Evolutionary conservation across 2,888 invertebrate genomes (phyloP).

Genomic region (Magallana nippona): DNA sequence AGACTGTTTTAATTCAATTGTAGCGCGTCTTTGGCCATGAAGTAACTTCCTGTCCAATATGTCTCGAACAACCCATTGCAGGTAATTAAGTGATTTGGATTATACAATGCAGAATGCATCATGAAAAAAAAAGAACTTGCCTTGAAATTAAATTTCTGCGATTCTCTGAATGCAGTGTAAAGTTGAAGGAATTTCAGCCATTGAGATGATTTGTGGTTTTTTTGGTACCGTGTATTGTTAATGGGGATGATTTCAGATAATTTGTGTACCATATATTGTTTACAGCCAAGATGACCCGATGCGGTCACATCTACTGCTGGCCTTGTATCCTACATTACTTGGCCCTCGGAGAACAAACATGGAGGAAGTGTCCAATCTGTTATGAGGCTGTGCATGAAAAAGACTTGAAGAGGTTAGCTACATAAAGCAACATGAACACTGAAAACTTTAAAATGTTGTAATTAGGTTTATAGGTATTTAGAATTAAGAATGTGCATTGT

Average conservation of each 20-base stretch:
- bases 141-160: too few species aligned
- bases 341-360: constrained; percentile 88
- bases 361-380: constrained; percentile 95
- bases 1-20: constrained; percentile 7
- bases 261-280: not conserved
- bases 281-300: constrained; percentile 91
- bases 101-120: too few species aligned
- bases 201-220: too few species aligned
- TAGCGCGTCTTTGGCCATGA: constrained; percentile 76
- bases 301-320: constrained; percentile 98
- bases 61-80: constrained; percentile 87
- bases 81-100: constrained; percentile 57
- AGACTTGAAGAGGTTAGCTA: constrained; percentile 89
- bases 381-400: constrained; percentile 88
- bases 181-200: too few species aligned
- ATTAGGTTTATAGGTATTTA: too few species aligned
- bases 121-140: too few species aligned
- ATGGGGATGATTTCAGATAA: not conserved
- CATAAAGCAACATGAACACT: not conserved
- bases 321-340: constrained; percentile 95
- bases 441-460: too few species aligned
- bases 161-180: too few species aligned
- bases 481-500: too few species aligned
- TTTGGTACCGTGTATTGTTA: not conserved
- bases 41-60: constrained; percentile 91